Evolutionary conservation across 37 sponge, comb jelly and placozoan genomes (phyloP), one percentile per base, ranked within the genome.

Genomic region (Cladorhizidae sp.): DNA sequence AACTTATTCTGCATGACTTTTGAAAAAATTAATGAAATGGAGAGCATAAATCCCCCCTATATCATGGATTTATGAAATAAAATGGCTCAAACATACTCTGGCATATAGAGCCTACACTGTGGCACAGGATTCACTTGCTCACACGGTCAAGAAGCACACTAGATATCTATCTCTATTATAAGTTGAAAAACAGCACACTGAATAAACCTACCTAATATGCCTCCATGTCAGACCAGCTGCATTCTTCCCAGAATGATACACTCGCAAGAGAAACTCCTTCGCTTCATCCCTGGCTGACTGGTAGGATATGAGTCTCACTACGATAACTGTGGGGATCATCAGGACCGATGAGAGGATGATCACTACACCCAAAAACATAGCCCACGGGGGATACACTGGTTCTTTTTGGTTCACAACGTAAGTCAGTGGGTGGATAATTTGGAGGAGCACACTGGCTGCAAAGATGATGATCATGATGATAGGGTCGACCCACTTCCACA

Each of bases 381-480:
- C 95, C 93, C 95, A 94, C 7, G 22, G 2, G 25, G 98, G 98
- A 43, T 90, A 92, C 15, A 36, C 42, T 18, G 37, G 79, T 5
- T 65, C 17, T 25, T 65, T 36, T 28, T 18, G 59, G 67, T 83
- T 88, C 18, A 77, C 71, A 8, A 55, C 63, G 54, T 97, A 97
- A 6, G 71, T 40, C 50, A 92, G 84, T 50, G 93, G 87, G 6
- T 92, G 40, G 25, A 83, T 38, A 11, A 90, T 72, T 33, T 89
- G 85, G 18, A 62, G 65, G 15, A 90, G 33, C 38, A 92, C 23
- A 55, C 90, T 92, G 29, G 90, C 88, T 14, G 87, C 45, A 69
- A 97, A 88, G 39, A 97, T 92, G 67, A 94, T 69, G 15, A 92
- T 45, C 89, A 97, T 89, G 40, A 92, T 57, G 28, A 94, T 23